phyloP scores from a whole-genome alignment of 2,113 vertebrate species.

The Anguilla japonica region DNA sequence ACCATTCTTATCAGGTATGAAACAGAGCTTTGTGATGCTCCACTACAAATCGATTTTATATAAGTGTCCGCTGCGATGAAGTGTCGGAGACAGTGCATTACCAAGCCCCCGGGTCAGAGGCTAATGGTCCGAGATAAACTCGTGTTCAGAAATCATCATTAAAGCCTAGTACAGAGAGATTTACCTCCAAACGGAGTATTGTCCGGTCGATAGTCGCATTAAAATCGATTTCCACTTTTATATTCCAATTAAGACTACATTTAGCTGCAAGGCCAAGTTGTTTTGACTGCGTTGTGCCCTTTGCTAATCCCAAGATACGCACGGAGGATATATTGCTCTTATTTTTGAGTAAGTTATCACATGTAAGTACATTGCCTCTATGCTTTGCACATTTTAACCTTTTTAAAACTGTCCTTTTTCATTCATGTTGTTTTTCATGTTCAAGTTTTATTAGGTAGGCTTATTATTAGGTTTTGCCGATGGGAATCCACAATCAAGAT shows the following conservation, averaged over 20 bases:
- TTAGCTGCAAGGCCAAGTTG: conserved; percentile 40
- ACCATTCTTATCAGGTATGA: neutral
- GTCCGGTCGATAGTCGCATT: conserved; percentile 24
- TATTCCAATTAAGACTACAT: conserved; percentile 63
- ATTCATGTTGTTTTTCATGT: neutral
- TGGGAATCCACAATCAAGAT: neutral
- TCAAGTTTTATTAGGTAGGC: neutral
- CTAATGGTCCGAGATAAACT: conserved; percentile 36
- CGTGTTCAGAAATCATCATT: conserved; percentile 38
- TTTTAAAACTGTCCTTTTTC: neutral
- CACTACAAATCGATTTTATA: conserved; percentile 26
- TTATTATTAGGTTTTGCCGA: neutral
- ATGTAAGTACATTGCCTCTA: neutral
- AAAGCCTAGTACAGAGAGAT: conserved; percentile 37
- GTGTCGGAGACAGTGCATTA: conserved; percentile 31
- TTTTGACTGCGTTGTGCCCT: conserved; percentile 16
- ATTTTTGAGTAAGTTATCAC: conserved; percentile 2
- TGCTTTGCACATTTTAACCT: neutral
- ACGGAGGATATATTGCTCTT: conserved; percentile 5
- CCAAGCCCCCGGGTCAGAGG: conserved; percentile 16
- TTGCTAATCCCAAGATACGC: conserved; percentile 4
- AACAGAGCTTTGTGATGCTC: conserved; percentile 14
- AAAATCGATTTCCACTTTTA: conserved; percentile 63
- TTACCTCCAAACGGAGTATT: conserved; percentile 22
- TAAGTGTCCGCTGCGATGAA: conserved; percentile 29